Evolutionary conservation across 1,140 invertebrate genomes (phyloP).

Genomic region (Portunus trituberculatus): DNA sequence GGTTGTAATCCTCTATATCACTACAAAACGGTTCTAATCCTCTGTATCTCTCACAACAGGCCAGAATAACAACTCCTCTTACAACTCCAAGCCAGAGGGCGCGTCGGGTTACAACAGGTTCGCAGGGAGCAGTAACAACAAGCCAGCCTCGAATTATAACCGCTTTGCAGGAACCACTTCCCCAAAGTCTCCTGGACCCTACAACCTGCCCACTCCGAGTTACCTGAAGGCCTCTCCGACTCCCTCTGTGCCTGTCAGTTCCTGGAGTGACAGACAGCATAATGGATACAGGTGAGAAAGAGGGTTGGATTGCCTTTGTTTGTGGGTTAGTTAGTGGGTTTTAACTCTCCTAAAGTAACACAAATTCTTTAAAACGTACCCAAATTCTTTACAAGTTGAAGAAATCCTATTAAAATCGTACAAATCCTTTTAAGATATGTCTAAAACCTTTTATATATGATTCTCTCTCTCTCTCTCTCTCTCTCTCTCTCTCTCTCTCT

Average conservation of each 20-base stretch:
- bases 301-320: too few species aligned
- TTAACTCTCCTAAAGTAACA: too few species aligned
- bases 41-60: neutral
- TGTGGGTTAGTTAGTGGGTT: too few species aligned
- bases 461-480: too few species aligned
- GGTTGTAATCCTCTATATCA: too few species aligned
- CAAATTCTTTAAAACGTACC: too few species aligned
- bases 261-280: constrained; percentile 65
- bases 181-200: neutral
- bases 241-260: constrained; percentile 53
- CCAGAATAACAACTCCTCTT: constrained; percentile 8
- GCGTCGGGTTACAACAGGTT: constrained; percentile 48
- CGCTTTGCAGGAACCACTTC: constrained; percentile 9
- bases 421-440: too few species aligned
- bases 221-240: constrained; percentile 48
- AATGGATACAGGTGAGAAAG: constrained; percentile 63
- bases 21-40: too few species aligned
- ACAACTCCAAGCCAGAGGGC: neutral
- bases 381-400: too few species aligned
- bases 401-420: too few species aligned
- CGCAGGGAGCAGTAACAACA: constrained; percentile 47
- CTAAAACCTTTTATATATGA: too few species aligned
- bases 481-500: too few species aligned
- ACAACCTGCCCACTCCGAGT: neutral
- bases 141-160: constrained; percentile 43